phyloP scores from a whole-genome alignment of 2,797 vertebrate species.

The Triplophysa yarkandensis region DNA sequence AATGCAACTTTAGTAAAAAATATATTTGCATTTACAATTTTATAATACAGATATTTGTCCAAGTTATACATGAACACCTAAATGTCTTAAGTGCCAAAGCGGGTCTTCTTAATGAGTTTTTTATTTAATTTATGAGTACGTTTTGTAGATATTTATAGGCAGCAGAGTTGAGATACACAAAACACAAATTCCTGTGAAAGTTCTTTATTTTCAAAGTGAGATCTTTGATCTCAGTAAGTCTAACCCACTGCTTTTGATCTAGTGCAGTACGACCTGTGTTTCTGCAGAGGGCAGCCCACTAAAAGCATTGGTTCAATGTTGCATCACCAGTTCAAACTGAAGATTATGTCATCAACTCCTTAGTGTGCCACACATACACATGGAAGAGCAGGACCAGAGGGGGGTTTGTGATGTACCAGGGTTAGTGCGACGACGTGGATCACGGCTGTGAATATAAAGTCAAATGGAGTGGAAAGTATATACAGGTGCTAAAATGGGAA shows the following conservation, averaged over 20 bases:
- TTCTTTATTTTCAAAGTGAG: slow-evolving; percentile 25
- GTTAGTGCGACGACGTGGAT: slow-evolving; percentile 16
- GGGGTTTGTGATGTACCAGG: background rate
- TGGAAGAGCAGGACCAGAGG: slow-evolving; percentile 24
- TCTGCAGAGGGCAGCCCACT: slow-evolving; percentile 78
- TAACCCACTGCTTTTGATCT: slow-evolving; percentile 71
- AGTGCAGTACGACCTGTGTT: slow-evolving; percentile 71
- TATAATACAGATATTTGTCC: background rate
- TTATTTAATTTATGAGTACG: slow-evolving; percentile 11
- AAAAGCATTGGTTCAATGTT: slow-evolving; percentile 79
- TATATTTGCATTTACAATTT: background rate
- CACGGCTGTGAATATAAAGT: slow-evolving; percentile 36
- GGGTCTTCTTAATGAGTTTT: slow-evolving; percentile 3
- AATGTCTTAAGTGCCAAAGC: background rate
- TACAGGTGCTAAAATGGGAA: slow-evolving; percentile 38
- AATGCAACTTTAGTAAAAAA: background rate
- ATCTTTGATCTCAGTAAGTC: slow-evolving; percentile 54
- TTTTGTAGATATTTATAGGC: slow-evolving; percentile 6
- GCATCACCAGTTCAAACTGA: slow-evolving; percentile 79
- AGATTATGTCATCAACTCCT: slow-evolving; percentile 77
- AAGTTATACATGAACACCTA: slow-evolving; percentile 4
- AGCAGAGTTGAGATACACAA: background rate
- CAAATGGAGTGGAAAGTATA: slow-evolving; percentile 36
- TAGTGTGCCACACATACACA: slow-evolving; percentile 61
- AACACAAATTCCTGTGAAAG: background rate